These are phyloP conservation scores for Metacarcinus magister DNA, from an alignment of 2,888 invertebrate species.

Conservation along the genomic window DNA sequence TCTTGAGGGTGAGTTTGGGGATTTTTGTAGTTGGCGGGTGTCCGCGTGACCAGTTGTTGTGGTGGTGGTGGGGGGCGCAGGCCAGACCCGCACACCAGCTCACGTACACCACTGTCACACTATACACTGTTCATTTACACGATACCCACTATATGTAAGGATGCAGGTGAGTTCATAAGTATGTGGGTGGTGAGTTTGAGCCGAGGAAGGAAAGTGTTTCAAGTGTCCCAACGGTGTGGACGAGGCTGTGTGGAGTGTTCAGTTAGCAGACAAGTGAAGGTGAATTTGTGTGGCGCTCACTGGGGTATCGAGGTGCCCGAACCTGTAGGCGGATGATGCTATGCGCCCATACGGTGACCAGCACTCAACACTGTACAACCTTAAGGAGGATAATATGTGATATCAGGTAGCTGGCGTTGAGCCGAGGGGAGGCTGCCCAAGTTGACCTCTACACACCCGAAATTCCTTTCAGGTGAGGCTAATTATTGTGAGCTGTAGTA, in stretches of 20 bases:
- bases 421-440: constrained; percentile 30
- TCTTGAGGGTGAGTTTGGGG: background rate
- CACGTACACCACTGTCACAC: constrained; percentile 40
- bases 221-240: background rate
- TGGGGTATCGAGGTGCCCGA: background rate
- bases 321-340: constrained; percentile 5
- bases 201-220: background rate
- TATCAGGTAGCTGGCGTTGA: background rate
- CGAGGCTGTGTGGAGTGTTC: background rate
- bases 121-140: background rate
- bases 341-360: background rate
- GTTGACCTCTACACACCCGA: background rate
- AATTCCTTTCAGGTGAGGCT: background rate
- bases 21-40: background rate
- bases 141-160: background rate
- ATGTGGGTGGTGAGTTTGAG: constrained; percentile 44
- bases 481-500: background rate
- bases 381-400: background rate
- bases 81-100: background rate
- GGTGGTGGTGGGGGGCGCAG: constrained; percentile 3
- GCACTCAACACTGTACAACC: background rate
- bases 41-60: constrained; percentile 46
- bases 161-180: constrained; percentile 30
- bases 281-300: background rate
- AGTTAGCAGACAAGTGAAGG: constrained; percentile 34